These are phyloP conservation scores for Formicarius rufipectus DNA, from an alignment of 2,113 vertebrate species.

Conservation along the genomic window DNA sequence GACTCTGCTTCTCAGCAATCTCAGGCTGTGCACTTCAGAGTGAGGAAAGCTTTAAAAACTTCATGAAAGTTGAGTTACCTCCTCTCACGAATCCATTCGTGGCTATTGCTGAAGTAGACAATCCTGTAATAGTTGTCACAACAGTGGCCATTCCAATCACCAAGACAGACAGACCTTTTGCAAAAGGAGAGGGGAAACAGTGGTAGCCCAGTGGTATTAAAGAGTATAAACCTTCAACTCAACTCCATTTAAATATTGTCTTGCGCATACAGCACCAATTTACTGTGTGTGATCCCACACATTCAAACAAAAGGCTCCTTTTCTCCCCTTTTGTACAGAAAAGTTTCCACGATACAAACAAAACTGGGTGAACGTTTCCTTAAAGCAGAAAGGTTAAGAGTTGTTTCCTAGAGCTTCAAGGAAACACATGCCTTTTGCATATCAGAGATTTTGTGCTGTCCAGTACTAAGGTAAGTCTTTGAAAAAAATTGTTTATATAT, in stretches of 20 bases:
- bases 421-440: neutral
- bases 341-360: neutral
- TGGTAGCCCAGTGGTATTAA: neutral
- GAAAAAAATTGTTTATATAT: neutral
- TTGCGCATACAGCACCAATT: neutral
- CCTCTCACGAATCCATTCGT: conserved; percentile 98
- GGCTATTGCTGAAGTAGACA: conserved; percentile 96
- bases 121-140: conserved; percentile 95
- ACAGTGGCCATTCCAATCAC: conserved; percentile 92
- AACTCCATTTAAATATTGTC: neutral
- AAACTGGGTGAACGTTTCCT: neutral
- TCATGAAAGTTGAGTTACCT: conserved; percentile 78
- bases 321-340: neutral
- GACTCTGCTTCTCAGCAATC: neutral
- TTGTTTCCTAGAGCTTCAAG: neutral
- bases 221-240: neutral
- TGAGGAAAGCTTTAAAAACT: neutral
- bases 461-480: neutral
- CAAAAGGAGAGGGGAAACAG: neutral
- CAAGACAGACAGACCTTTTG: conserved; percentile 83
- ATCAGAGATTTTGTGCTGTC: neutral
- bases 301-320: neutral
- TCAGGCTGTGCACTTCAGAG: neutral
- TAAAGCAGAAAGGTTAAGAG: neutral
- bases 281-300: neutral